phyloP scores from a whole-genome alignment of 2,888 invertebrate species.

The Campaea margaritaria region DNA sequence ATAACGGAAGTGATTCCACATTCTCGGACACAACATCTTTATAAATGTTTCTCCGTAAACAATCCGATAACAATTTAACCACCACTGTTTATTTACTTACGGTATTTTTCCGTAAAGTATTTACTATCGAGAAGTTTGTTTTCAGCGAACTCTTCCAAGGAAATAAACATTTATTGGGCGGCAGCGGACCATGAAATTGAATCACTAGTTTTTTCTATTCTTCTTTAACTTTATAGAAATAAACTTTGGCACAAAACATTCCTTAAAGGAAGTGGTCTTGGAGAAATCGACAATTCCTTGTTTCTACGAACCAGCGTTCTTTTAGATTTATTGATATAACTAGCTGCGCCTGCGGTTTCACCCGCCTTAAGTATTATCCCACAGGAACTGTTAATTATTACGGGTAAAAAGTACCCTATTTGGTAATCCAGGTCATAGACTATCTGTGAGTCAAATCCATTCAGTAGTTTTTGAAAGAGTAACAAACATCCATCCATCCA shows the following conservation, averaged over 20 bases:
- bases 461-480: too few species aligned
- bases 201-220: constrained; percentile 47
- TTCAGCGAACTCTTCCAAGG: constrained; percentile 40
- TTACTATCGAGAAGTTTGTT: constrained; percentile 4
- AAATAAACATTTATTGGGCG: constrained; percentile 46
- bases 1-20: too few species aligned
- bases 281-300: constrained; percentile 1
- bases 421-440: too few species aligned
- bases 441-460: too few species aligned
- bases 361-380: too few species aligned
- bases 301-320: too few species aligned
- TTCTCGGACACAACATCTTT: too few species aligned
- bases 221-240: constrained; percentile 29
- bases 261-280: constrained; percentile 50
- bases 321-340: too few species aligned
- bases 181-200: constrained; percentile 58
- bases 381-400: too few species aligned
- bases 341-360: too few species aligned
- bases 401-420: too few species aligned
- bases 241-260: constrained; percentile 48
- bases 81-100: constrained; percentile 4
- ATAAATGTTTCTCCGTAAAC: neutral
- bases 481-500: too few species aligned
- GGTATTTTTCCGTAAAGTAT: constrained; percentile 12
- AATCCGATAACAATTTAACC: neutral